Conservation (phyloP, 2,888 invertebrate species). For the Sphaerophoria rueppellii region DNA sequence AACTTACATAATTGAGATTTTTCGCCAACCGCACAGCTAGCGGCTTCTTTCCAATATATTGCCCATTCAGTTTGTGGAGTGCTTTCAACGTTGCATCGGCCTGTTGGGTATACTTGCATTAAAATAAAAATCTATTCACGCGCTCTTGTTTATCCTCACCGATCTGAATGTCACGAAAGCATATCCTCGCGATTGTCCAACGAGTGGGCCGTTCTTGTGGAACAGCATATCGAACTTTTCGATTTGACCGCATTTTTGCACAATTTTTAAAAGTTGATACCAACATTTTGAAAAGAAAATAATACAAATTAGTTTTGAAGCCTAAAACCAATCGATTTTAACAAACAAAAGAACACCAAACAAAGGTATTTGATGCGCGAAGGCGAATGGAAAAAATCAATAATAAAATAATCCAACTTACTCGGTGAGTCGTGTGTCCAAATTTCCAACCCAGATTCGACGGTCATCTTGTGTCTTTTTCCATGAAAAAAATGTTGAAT, state of each 20-base stretch:
- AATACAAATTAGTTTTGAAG: slow-evolving; percentile 73
- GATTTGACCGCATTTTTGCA: slow-evolving; percentile 96
- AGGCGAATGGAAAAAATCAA: background rate
- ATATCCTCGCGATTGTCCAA: slow-evolving; percentile 95
- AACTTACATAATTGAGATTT: slow-evolving; percentile 86
- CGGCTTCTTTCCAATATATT: slow-evolving; percentile 88
- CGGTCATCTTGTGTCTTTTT: slow-evolving; percentile 78
- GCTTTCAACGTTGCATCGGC: slow-evolving; percentile 87
- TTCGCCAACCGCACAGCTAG: slow-evolving; percentile 92
- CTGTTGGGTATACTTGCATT: slow-evolving; percentile 57
- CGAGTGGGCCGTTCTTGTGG: slow-evolving; percentile 94
- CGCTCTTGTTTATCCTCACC: slow-evolving; percentile 73
- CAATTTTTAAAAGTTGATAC: slow-evolving; percentile 97
- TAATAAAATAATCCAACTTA: slow-evolving; percentile 85
- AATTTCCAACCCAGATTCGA: slow-evolving; percentile 94
- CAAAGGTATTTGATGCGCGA: background rate
- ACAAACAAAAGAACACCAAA: background rate
- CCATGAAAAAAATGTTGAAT: background rate
- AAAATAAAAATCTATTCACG: background rate
- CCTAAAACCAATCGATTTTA: background rate
- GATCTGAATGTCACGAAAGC: slow-evolving; percentile 94
- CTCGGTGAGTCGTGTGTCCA: slow-evolving; percentile 96
- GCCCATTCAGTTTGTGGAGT: slow-evolving; percentile 88
- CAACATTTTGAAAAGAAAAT: slow-evolving; percentile 85
- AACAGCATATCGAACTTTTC: slow-evolving; percentile 98